phyloP scores from a whole-genome alignment of 2,113 vertebrate species.

The Machaerirhynchus nigripectus region DNA sequence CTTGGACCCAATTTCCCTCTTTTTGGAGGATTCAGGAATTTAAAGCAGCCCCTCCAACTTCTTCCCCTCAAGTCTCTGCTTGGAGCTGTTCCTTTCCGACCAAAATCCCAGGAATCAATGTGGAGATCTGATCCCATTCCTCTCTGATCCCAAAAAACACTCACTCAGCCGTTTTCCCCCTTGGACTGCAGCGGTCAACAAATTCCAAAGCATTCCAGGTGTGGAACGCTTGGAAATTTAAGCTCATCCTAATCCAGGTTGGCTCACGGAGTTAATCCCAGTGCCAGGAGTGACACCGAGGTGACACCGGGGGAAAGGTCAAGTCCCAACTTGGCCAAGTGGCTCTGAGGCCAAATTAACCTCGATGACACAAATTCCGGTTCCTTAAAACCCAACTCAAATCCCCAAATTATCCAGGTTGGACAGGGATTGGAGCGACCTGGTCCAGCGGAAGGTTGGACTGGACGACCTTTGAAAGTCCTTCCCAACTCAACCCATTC shows the following conservation, averaged over 20 bases:
- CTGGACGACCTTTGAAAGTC: not conserved
- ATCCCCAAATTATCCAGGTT: not conserved
- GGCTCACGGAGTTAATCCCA: accelerated
- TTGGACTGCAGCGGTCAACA: not conserved
- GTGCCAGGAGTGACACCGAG: not conserved
- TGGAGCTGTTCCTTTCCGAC: not conserved
- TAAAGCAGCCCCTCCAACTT: not conserved
- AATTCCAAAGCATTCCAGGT: not conserved
- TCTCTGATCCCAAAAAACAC: not conserved
- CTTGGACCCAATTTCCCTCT: not conserved
- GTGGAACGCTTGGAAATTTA: not conserved
- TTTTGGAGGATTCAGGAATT: not conserved
- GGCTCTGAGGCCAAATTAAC: not conserved
- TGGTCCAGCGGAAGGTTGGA: not conserved
- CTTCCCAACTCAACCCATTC: not conserved
- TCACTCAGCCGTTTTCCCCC: not conserved
- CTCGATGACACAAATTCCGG: not conserved
- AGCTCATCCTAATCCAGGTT: not conserved
- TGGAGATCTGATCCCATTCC: accelerated
- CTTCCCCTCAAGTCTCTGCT: accelerated
- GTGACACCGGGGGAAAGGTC: not conserved
- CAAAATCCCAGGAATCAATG: not conserved
- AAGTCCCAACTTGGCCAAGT: too few species aligned
- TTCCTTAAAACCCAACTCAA: not conserved
- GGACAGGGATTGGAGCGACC: not conserved